Evolutionary conservation across 2,888 invertebrate species (phyloP), one percentile per base, ranked within the genome.

Genomic region (Caenorhabditis afra): DNA sequence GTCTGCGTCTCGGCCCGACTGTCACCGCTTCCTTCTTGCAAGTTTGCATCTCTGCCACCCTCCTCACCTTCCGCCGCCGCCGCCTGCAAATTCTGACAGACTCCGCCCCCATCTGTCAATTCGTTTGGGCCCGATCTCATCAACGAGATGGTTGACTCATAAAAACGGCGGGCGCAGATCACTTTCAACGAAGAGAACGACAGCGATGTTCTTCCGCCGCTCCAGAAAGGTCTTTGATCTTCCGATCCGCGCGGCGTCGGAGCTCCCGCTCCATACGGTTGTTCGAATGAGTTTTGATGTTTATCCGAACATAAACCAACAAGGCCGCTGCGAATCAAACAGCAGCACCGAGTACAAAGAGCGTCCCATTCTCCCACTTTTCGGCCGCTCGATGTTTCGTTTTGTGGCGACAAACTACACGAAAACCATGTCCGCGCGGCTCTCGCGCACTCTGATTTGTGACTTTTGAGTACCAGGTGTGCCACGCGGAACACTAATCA

Each of bases 201-300:
- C 20, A 58, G 35, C 23, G 37, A 55, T 47, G 49, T 53, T 41
- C 41, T 41, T 41, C 14, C 41, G 12, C 41, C 29, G 29, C 7
- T 44, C 44, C 12, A 11, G 22, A 49, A 7, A 49, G 20, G 8
- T 49, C 49, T 22, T 20, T 22, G 61, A 53, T 70, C 70, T 70
- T 70, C 55, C 62, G 62, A 53, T 41, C 20, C 18, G 44, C 37
- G 39, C 37, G 18, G 20, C 49, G 29, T 45, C 23, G 20, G 50
- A 14, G 23, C 52, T 18, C 45, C 37, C 14, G 55, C 22, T 44
- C 52, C 47, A 29, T 35, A 55, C 29, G 29, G 35, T 39, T 55
- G 62, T 71, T 71, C 71, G 57, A 57, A 57, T 71, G 71, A 71
- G 71, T 62, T 71, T 57, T 71, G 41, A 64, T 71, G 71, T 71